These are phyloP conservation scores for Odontomachus brunneus DNA, from an alignment of 1,140 invertebrate species.

Conservation along the genomic window DNA sequence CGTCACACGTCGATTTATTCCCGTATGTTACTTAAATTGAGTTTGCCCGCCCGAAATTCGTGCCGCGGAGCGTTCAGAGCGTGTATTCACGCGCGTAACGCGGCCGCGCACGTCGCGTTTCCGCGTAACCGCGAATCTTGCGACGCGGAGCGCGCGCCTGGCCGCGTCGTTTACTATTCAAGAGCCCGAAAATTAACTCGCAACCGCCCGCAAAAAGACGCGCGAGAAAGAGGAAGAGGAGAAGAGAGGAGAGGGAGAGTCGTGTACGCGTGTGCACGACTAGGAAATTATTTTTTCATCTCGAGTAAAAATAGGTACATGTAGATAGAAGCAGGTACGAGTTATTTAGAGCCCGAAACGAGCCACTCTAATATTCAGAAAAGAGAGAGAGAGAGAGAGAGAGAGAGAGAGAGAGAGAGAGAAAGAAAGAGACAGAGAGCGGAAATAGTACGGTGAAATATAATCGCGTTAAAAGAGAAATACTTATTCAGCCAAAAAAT, in stretches of 20 bases:
- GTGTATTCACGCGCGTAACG: neutral
- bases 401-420: too few relatives aligned
- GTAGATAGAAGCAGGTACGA: conserved; percentile 24
- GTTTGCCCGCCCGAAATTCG: conserved; percentile 21
- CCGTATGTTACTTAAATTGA: conserved; percentile 18
- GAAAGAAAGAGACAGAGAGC: too few relatives aligned
- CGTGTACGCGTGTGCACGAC: conserved; percentile 5
- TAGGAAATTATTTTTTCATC: conserved; percentile 60
- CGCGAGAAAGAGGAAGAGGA: neutral
- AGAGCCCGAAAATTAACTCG: conserved; percentile 57
- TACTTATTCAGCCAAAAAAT: conserved; percentile 22
- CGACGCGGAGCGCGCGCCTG: conserved; percentile 33
- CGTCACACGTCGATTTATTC: conserved; percentile 37
- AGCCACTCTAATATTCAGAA: conserved; percentile 46
- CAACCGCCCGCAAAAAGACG: conserved; percentile 43
- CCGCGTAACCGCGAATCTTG: conserved; percentile 46
- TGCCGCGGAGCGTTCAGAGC: neutral
- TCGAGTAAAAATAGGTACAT: conserved; percentile 53
- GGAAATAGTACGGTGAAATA: conserved; percentile 13
- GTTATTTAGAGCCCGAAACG: conserved; percentile 51
- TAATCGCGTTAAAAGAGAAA: conserved; percentile 39
- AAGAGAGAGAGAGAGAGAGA: too few relatives aligned
- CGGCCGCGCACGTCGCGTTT: neutral
- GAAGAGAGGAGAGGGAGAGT: conserved; percentile 4
- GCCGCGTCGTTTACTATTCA: conserved; percentile 56